Evolutionary conservation across 2,888 invertebrate genomes (phyloP), one percentile per base, ranked within the genome.

Genomic region (Rhyacophila evoluta): DNA sequence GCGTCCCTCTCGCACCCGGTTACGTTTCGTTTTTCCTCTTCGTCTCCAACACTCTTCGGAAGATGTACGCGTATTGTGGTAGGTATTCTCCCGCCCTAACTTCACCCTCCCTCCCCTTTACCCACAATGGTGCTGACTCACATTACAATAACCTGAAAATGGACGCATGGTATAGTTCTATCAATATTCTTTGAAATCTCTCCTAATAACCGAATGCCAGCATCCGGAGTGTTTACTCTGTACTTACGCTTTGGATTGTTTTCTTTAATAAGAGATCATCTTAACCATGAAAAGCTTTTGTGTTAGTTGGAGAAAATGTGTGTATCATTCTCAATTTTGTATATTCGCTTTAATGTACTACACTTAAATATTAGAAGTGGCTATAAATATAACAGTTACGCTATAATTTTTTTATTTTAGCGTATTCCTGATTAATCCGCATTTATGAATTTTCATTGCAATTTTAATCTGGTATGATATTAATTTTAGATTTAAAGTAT

Each of bases 141-240:
- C 29, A 69, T 70, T 70, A 75, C 75, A 75, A 70, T 75, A 38
- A 19, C 75, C 38, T 37, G 33, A 70, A 70, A 75, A 75, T 75
- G 75, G 75, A 75, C 75, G 75, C 75, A 69, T 70, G 69, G 75
- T 15, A 38, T 39, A 38, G 15, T 75, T 75, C 27, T 33, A 38
- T 75, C 37, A 75, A 75, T 75, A 70, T 67, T 69, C 69, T 36
- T 67, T 28, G 39, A 75, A 75, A 75, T 37, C 29, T 67, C 70
- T 75, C 37, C 8, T 74, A 36, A 55, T 55, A 55, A 55, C 55
- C 4, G 10, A 55, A 19, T 25, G 8, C 55, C 55, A 55, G 19
- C 25, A 6, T 55, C 55, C 19, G 29, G 29, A 25, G 25, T 25
- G 55, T 55, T 25, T 19, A 25, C 25, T 19, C 10, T 55, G n/a